Evolutionary conservation across 1,140 invertebrate species (phyloP).

Genomic region (Limonius californicus): DNA sequence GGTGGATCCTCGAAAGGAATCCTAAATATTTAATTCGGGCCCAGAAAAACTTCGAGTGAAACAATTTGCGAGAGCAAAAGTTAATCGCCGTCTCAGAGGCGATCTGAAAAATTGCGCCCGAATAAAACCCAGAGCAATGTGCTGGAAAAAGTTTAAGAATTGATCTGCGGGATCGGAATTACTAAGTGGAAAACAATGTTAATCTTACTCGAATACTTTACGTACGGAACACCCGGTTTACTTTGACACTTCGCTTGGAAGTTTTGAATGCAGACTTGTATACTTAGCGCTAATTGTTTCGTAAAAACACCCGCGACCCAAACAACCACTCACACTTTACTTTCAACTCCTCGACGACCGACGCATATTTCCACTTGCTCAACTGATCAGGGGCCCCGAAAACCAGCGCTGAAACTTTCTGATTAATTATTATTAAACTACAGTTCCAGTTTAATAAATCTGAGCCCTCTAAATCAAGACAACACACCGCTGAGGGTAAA

Average conservation of each 20-base stretch:
- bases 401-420: neutral
- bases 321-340: neutral
- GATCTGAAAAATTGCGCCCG: constrained; percentile 17
- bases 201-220: constrained; percentile 19
- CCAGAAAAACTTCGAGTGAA: neutral
- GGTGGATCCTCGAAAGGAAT: neutral
- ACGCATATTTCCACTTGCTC: neutral
- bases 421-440: neutral
- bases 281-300: constrained; percentile 10
- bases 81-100: constrained; percentile 15
- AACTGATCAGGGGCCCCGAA: neutral
- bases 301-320: constrained; percentile 4
- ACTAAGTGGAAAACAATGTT: constrained; percentile 33
- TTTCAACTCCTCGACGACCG: neutral
- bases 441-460: too few relatives aligned
- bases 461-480: too few relatives aligned
- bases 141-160: constrained; percentile 22
- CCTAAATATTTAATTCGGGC: constrained; percentile 8
- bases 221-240: constrained; percentile 1
- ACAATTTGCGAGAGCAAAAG: constrained; percentile 12
- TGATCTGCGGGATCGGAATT: constrained; percentile 20
- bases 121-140: constrained; percentile 13
- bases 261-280: constrained; percentile 8
- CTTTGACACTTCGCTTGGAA: constrained; percentile 17
- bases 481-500: too few relatives aligned